Conservation (phyloP, 1,140 invertebrate species). For the Drosophila asahinai region DNA sequence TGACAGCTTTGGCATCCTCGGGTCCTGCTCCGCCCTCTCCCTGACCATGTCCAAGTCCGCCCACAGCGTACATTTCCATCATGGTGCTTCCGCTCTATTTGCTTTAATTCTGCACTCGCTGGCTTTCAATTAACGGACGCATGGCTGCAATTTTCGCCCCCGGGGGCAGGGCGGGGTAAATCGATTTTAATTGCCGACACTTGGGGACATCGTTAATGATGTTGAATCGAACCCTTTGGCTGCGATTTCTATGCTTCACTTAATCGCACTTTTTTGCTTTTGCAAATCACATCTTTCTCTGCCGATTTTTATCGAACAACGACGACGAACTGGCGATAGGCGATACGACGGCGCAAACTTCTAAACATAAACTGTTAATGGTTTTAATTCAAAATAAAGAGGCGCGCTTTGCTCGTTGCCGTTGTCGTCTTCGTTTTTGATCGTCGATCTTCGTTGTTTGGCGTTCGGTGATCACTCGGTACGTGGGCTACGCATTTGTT, state of each 20-base stretch:
- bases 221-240: slow-evolving; percentile 6
- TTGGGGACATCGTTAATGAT: slow-evolving; percentile 54
- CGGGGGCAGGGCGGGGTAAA: slow-evolving; percentile 6
- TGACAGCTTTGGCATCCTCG: slow-evolving; percentile 10
- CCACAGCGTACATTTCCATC: slow-evolving; percentile 42
- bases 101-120: slow-evolving; percentile 35
- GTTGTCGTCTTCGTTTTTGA: slow-evolving; percentile 48
- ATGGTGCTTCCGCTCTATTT: slow-evolving; percentile 59
- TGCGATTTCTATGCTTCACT: slow-evolving; percentile 22
- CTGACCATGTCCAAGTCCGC: slow-evolving; percentile 9
- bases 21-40: background rate
- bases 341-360: slow-evolving; percentile 46
- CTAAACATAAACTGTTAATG: slow-evolving; percentile 80
- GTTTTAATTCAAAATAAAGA: slow-evolving; percentile 68
- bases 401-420: slow-evolving; percentile 41
- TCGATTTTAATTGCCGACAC: slow-evolving; percentile 57
- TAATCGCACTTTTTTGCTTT: slow-evolving; percentile 3
- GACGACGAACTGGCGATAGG: slow-evolving; percentile 21
- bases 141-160: slow-evolving; percentile 10
- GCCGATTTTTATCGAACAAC: slow-evolving; percentile 23
- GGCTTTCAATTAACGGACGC: slow-evolving; percentile 43
- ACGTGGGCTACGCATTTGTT: slow-evolving; percentile 26
- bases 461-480: slow-evolving; percentile 19
- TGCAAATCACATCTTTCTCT: slow-evolving; percentile 25
- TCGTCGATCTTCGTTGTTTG: slow-evolving; percentile 47